A percentile compares a stretch with the other conserved stretches of the same genome.
These are phyloP conservation scores for Orchestia grillus DNA, from an alignment of 1,140 invertebrate genomes.

Conservation along the genomic window DNA sequence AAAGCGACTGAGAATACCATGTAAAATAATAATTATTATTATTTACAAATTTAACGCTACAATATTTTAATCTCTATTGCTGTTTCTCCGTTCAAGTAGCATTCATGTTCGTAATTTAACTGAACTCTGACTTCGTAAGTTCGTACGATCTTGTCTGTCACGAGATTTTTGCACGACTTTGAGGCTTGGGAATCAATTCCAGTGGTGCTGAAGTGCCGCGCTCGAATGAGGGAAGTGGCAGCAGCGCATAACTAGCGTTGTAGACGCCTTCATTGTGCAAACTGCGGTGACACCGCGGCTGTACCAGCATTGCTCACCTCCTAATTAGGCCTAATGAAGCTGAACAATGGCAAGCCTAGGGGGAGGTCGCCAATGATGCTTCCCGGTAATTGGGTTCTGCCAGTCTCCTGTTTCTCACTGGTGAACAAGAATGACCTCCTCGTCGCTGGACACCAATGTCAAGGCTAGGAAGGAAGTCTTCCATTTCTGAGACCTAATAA, in stretches of 20 bases:
- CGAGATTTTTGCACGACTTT: background rate
- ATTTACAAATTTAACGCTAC: background rate
- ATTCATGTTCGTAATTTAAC: too few relatives aligned
- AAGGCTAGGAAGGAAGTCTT: background rate
- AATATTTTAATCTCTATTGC: background rate
- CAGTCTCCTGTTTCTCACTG: background rate
- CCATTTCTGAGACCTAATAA: background rate
- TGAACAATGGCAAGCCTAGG: constrained; percentile 21
- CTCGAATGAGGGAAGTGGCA: background rate
- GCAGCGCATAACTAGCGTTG: background rate
- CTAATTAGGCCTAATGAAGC: constrained; percentile 52
- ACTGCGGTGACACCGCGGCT: background rate
- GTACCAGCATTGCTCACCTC: constrained; percentile 47
- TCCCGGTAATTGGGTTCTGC: background rate
- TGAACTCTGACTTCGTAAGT: too few relatives aligned
- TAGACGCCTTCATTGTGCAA: background rate
- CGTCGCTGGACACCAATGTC: background rate
- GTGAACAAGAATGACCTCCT: background rate
- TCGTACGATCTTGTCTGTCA: background rate
- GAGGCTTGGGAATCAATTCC: background rate
- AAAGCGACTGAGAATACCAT: background rate
- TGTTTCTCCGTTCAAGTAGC: background rate
- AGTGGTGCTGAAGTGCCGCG: background rate
- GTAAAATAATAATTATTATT: background rate
- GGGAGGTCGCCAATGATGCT: background rate